Conservation (phyloP, 2,113 vertebrate genomes). For the Daubentonia madagascariensis region DNA sequence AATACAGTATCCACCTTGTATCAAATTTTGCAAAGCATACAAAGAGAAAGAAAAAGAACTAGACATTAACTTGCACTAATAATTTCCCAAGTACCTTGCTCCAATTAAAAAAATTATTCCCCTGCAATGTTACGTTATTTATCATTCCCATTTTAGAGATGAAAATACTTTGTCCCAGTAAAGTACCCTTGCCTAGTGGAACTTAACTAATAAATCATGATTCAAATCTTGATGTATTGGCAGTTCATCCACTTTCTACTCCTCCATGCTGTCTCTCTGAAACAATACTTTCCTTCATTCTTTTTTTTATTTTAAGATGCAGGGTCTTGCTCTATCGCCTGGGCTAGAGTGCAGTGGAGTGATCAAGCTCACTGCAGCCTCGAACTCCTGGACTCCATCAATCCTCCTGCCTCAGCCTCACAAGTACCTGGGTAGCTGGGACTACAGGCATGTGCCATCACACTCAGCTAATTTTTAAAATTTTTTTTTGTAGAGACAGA, state of each 20-base stretch:
- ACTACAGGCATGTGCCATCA: no score
- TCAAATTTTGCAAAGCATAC: neutral
- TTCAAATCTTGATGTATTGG: neutral
- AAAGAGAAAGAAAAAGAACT: neutral
- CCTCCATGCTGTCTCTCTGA: neutral
- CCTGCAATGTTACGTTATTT: neutral
- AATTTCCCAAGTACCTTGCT: neutral
- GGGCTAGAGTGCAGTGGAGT: no score
- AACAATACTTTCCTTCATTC: neutral
- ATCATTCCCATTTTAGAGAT: neutral
- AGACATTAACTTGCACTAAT: neutral
- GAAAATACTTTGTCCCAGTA: neutral
- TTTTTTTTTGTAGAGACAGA: no score
- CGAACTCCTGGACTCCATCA: no score
- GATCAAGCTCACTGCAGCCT: no score
- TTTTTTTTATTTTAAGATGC: no score
- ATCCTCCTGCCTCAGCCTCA: no score
- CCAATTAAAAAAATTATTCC: neutral
- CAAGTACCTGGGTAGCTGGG: no score
- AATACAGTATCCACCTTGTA: neutral
- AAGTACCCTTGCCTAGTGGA: neutral
- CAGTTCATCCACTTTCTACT: neutral
- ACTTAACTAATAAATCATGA: neutral
- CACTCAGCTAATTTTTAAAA: no score
- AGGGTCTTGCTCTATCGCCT: no score